Evolutionary conservation across 37 sponge, comb jelly and placozoan species (phyloP).

Genomic region (Hexactinellida sp.): DNA sequence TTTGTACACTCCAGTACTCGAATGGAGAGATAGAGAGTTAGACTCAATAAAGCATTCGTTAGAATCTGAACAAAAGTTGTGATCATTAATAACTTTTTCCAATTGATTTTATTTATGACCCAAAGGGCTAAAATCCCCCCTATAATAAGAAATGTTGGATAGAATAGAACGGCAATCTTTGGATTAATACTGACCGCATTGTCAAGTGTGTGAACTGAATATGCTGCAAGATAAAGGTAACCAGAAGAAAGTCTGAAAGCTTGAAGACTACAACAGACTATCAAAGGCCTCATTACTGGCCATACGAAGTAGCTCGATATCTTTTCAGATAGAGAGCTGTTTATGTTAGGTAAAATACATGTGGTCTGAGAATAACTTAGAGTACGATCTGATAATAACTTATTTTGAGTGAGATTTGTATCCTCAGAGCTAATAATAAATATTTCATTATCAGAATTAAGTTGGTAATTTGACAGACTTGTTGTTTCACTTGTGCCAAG

Average conservation of each 20-base stretch:
- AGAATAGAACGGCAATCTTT: not conserved
- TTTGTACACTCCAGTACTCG: not conserved
- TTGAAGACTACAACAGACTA: not conserved
- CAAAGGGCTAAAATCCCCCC: not conserved
- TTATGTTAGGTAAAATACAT: no score
- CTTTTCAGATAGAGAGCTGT: not conserved
- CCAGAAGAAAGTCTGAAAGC: not conserved
- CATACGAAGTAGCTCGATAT: not conserved
- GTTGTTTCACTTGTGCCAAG: not conserved
- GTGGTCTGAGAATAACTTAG: no score
- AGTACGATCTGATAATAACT: no score
- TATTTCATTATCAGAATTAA: no score
- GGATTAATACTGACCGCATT: not conserved
- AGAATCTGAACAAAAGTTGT: not conserved
- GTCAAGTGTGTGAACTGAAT: not conserved
- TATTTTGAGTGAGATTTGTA: no score
- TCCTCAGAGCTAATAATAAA: not conserved
- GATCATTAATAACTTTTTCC: not conserved
- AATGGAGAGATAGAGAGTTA: not conserved
- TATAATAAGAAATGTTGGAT: not conserved
- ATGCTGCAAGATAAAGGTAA: not conserved
- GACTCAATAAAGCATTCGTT: not conserved
- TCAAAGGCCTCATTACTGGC: not conserved
- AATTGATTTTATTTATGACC: not conserved
- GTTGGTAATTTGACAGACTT: no score